Base-by-base conservation (phyloP, 2,888 invertebrate species). In the Allacma fusca region DNA sequence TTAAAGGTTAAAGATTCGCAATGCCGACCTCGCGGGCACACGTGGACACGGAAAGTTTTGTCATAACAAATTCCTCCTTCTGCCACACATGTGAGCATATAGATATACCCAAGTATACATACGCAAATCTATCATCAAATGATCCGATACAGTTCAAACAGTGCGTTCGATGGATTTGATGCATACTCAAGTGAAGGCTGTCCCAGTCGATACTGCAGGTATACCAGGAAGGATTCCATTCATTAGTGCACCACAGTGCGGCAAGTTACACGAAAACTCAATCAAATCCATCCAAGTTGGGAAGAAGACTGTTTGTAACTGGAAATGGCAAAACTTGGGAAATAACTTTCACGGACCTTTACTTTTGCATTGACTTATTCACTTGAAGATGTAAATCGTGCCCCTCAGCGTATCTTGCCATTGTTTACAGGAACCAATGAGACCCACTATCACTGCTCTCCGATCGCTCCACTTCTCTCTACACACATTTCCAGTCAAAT, bases 261-360 rank as follows among this genome's bases (percentile, higher is more conserved):
- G 4, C 4, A 4, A 34, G 34, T 34, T 9, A 4, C 34, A 34
- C 34, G 50, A 50, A 50, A 50, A 50, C 50, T 50, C 50, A 50
- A 50, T 50, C 50, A 50, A 50, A 50, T n/a, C 19, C 50, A 16
- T 50, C 50, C n/a, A 50, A 50, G 19, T 50, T 50, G 5, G 9
- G 9, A 5, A 50, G 50, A 13, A 40, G 50, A 16, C 50, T 50
- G 9, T 16, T 50, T 50, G 50, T 50, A 50, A 50, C 50, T 50
- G 24, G 62, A 62, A 62, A 62, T 62, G 62, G 62, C 62, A 62
- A 62, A 62, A 62, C 62, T 62, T 62, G 62, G 62, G 5, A 62
- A 62, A 62, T 62, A 62, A 62, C 62, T 62, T 62, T 62, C 62
- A 23, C 50, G 2, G 4, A 26, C 5, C 62, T 7, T 24, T 24